Evolutionary conservation across 2,113 vertebrate genomes (phyloP).

Genomic region (Saccopteryx leptura): DNA sequence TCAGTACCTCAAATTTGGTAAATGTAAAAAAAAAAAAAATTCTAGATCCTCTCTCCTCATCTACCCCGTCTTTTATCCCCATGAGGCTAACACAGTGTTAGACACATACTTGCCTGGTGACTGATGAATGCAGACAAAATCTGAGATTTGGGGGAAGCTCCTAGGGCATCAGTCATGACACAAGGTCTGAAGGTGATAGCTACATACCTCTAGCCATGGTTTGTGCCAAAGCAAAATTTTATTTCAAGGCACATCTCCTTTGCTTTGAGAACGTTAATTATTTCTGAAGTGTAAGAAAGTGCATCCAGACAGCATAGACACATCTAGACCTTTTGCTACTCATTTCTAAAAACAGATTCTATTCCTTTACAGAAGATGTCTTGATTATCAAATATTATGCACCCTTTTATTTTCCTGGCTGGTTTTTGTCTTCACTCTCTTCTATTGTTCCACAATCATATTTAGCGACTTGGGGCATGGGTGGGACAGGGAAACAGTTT

Average conservation of each 20-base stretch:
- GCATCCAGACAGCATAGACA: constrained; percentile 54
- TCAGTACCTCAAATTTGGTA: not conserved
- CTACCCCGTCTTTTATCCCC: not conserved
- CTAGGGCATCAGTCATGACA: constrained; percentile 69
- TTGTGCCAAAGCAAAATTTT: constrained; percentile 69
- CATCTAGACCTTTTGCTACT: constrained; percentile 54
- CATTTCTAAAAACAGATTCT: constrained; percentile 67
- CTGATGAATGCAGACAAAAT: constrained; percentile 69
- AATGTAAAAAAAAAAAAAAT: not conserved
- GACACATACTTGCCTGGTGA: constrained; percentile 37
- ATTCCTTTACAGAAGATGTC: constrained; percentile 38
- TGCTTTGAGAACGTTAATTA: constrained; percentile 72
- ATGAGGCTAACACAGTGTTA: not conserved
- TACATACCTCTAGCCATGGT: constrained; percentile 33
- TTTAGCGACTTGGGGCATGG: constrained; percentile 74
- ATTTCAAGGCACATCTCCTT: constrained; percentile 59
- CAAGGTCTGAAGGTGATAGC: constrained; percentile 69
- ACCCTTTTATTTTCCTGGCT: constrained; percentile 78
- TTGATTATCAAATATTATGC: constrained; percentile 71
- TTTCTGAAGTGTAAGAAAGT: constrained; percentile 68
- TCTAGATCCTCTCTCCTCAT: not conserved
- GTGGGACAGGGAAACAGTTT: constrained; percentile 76
- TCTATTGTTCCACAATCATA: constrained; percentile 76
- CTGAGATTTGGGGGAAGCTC: constrained; percentile 64
- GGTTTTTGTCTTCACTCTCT: constrained; percentile 67